Conservation (phyloP, 2,113 vertebrate species). For the Addax nasomaculatus region DNA sequence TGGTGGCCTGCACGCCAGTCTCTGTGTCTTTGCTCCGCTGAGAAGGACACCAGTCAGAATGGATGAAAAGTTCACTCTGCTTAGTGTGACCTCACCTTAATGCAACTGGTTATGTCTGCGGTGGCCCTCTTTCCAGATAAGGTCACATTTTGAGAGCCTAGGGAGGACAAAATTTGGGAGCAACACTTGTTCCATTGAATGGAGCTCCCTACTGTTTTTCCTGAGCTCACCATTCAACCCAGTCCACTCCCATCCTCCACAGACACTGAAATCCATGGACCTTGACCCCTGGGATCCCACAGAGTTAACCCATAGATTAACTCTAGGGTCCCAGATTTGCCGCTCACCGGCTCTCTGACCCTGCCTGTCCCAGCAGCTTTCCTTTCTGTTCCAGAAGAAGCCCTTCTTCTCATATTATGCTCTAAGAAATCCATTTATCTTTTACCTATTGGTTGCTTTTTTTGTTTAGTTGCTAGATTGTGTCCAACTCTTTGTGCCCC, state of each 20-base stretch:
- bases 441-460: background rate
- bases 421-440: background rate
- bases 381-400: background rate
- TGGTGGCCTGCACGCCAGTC: fast-evolving
- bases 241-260: background rate
- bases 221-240: background rate
- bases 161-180: background rate
- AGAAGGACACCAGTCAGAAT: background rate
- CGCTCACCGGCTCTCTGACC: fast-evolving
- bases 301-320: background rate
- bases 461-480: background rate
- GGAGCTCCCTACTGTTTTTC: background rate
- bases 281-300: background rate
- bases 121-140: background rate
- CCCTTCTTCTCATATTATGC: background rate
- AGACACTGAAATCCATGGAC: background rate
- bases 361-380: background rate
- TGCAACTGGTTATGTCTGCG: background rate
- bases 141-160: background rate
- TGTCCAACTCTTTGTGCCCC: background rate
- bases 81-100: background rate
- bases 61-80: background rate
- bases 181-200: background rate
- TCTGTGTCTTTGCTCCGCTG: background rate
- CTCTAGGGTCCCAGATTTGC: background rate